phyloP scores from a whole-genome alignment of 2,113 vertebrate species.

The Plecotus auritus region DNA sequence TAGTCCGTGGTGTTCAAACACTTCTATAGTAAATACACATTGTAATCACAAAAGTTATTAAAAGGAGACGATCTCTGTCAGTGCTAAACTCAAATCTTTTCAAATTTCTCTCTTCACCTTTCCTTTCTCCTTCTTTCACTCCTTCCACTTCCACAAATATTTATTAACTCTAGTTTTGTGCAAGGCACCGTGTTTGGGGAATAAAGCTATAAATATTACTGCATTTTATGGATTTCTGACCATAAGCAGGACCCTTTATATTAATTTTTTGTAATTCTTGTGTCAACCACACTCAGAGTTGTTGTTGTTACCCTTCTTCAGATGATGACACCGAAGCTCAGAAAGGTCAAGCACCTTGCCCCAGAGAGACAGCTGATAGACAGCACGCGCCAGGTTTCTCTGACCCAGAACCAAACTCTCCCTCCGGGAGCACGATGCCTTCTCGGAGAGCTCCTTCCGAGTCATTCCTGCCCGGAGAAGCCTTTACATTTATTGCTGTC shows the following conservation, averaged over 20 bases:
- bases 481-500: not conserved
- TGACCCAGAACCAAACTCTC: not conserved
- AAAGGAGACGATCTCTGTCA: not conserved
- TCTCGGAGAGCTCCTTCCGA: not conserved
- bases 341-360: not conserved
- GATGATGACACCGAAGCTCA: not conserved
- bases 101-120: not conserved
- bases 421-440: not conserved
- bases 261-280: not conserved
- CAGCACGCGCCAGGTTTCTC: not conserved
- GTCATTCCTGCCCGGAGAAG: not conserved
- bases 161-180: not conserved
- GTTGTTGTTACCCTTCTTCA: not conserved
- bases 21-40: not conserved
- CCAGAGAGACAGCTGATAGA: not conserved
- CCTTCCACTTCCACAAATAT: not conserved
- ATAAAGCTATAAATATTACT: not conserved
- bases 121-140: not conserved
- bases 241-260: not conserved
- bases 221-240: not conserved
- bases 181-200: not conserved
- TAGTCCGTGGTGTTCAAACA: not conserved
- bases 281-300: not conserved
- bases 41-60: not conserved
- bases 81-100: not conserved